Percentiles rank a stretch among this genome's conserved stretches.
These are phyloP conservation scores for Anthoptus insignis DNA, from an alignment of 2,888 invertebrate genomes.

Conservation along the genomic window DNA sequence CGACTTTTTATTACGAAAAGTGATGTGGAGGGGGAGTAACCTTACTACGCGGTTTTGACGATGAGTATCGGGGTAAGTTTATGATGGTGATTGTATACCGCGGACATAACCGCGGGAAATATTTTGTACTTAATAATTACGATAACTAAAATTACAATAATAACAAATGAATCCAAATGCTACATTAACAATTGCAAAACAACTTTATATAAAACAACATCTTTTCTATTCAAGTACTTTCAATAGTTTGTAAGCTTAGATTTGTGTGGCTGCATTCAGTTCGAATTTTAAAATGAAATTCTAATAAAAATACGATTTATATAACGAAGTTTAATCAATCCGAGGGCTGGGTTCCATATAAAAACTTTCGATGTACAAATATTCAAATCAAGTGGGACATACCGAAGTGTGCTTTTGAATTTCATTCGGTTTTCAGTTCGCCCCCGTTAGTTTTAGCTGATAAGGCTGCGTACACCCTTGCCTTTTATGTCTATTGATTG, in stretches of 20 bases:
- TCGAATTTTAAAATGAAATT: slow-evolving; percentile 1
- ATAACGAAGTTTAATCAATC: slow-evolving; percentile 24
- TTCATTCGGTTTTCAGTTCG: slow-evolving; percentile 57
- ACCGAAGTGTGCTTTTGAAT: slow-evolving; percentile 63
- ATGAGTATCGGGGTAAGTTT: too few species aligned
- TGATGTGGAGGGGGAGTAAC: too few species aligned
- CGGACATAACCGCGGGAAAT: too few species aligned
- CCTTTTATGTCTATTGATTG: slow-evolving; percentile 36
- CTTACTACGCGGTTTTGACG: too few species aligned
- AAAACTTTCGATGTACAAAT: slow-evolving; percentile 55
- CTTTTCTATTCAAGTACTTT: slow-evolving; percentile 1
- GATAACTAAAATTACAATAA: too few species aligned
- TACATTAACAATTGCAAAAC: too few species aligned
- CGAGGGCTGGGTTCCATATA: slow-evolving; percentile 11
- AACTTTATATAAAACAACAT: too few species aligned
- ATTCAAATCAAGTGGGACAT: slow-evolving; percentile 63
- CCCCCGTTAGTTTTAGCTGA: slow-evolving; percentile 37
- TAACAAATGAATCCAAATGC: neutral
- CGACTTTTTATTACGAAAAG: too few species aligned
- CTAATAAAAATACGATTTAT: slow-evolving; percentile 16
- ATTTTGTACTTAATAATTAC: too few species aligned
- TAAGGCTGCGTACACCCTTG: slow-evolving; percentile 33
- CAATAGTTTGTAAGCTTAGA: neutral
- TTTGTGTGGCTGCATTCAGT: neutral
- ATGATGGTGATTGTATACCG: too few species aligned